Percentiles rank a stretch among this genome's conserved stretches.
Conservation (phyloP, 2,797 vertebrate genomes). For the Antennarius maculatus region DNA sequence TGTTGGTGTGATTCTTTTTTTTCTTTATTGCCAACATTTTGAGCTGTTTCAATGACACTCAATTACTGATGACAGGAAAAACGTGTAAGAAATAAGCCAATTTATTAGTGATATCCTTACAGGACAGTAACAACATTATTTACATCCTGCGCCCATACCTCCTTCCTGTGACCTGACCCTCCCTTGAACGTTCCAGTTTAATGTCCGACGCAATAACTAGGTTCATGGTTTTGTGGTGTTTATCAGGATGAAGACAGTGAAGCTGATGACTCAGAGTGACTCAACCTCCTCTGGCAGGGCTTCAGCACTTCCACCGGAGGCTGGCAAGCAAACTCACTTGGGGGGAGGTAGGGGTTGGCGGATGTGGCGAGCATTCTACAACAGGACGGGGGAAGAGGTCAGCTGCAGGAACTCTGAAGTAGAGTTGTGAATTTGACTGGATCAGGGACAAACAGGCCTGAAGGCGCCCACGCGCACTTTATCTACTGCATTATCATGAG, state of each 20-base stretch:
- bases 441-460: slow-evolving; percentile 56
- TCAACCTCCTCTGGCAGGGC: slow-evolving; percentile 75
- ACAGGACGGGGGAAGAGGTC: slow-evolving; percentile 76
- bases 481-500: slow-evolving; percentile 40
- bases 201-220: slow-evolving; percentile 33
- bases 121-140: slow-evolving; percentile 8
- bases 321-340: slow-evolving; percentile 54
- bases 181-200: slow-evolving; percentile 43
- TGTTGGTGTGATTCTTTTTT: no score
- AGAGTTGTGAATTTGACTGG: slow-evolving; percentile 59
- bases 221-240: slow-evolving; percentile 50
- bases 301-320: slow-evolving; percentile 73
- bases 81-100: not conserved
- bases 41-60: no score
- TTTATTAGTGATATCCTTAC: not conserved
- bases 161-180: slow-evolving; percentile 42
- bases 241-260: slow-evolving; percentile 60
- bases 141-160: slow-evolving; percentile 27
- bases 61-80: not conserved
- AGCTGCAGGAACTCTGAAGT: slow-evolving; percentile 79
- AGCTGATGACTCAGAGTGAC: slow-evolving; percentile 75
- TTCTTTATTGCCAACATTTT: no score
- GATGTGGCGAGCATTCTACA: slow-evolving; percentile 72
- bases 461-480: slow-evolving; percentile 48
- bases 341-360: slow-evolving; percentile 65